A percentile compares a stretch with the other conserved stretches of the same genome.
These are phyloP conservation scores for Aplochiton taeniatus DNA, from an alignment of 2,797 vertebrate genomes.

Conservation along the genomic window DNA sequence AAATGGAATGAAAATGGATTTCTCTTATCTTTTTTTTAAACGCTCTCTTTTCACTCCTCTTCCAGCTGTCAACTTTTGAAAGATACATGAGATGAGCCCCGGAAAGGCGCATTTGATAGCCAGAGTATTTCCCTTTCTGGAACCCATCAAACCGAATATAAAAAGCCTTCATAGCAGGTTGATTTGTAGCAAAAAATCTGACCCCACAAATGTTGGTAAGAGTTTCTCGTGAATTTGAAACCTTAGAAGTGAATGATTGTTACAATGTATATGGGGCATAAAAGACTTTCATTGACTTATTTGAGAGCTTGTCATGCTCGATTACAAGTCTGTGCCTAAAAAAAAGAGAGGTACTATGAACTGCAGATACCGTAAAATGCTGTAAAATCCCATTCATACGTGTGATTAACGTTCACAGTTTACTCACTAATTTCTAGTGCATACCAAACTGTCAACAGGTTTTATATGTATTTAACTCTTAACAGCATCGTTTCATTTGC, in stretches of 20 bases:
- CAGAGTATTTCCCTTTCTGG: conserved; percentile 63
- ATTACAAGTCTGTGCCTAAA: conserved; percentile 48
- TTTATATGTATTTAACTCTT: too few relatives aligned
- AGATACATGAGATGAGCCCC: conserved; percentile 37
- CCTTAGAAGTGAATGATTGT: conserved; percentile 72
- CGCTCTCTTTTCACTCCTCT: conserved; percentile 34
- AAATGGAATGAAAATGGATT: conserved; percentile 47
- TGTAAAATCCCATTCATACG: too few relatives aligned
- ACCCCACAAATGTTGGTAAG: conserved; percentile 66
- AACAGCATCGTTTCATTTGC: neutral
- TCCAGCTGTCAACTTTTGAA: conserved; percentile 47
- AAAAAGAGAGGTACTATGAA: too few relatives aligned
- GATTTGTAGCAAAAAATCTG: conserved; percentile 76
- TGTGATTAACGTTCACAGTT: too few relatives aligned
- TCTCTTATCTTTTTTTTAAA: conserved; percentile 41
- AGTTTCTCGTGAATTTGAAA: conserved; percentile 68
- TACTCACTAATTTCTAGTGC: too few relatives aligned
- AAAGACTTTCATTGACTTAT: conserved; percentile 64
- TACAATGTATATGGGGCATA: conserved; percentile 76
- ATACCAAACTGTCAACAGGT: too few relatives aligned
- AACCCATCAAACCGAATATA: conserved; percentile 73
- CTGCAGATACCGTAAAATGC: too few relatives aligned
- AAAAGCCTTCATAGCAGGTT: conserved; percentile 69
- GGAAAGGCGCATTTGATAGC: conserved; percentile 49
- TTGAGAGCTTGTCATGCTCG: conserved; percentile 62